Evolutionary conservation across 2,113 vertebrate genomes (phyloP).

Genomic region (Anser brachyrhynchus): DNA sequence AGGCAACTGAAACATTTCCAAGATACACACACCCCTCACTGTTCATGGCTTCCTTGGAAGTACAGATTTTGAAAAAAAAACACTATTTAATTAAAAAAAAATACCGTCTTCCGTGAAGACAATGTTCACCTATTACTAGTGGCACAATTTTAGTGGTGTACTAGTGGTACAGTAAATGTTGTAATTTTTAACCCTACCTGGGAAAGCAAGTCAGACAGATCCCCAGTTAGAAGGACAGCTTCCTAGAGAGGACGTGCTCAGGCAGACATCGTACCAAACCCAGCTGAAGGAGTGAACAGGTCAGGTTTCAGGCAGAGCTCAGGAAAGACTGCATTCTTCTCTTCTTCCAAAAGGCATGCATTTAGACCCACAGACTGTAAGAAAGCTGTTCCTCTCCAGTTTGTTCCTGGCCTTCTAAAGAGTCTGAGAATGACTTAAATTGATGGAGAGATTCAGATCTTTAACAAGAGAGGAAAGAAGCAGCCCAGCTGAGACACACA

Average conservation of each 20-base stretch:
- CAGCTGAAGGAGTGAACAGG: background rate
- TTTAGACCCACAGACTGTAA: background rate
- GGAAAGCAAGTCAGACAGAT: background rate
- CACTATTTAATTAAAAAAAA: background rate
- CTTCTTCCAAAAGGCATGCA: background rate
- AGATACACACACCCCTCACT: background rate
- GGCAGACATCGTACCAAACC: background rate
- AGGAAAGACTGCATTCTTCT: background rate
- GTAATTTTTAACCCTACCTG: background rate
- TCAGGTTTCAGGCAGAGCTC: background rate
- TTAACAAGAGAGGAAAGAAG: background rate
- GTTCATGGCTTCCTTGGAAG: background rate
- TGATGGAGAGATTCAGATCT: background rate
- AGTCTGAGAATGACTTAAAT: background rate
- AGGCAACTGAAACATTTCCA: background rate
- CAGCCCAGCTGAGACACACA: background rate
- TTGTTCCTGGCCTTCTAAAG: background rate
- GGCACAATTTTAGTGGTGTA: background rate
- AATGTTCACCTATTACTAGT: background rate
- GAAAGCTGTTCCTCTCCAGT: background rate
- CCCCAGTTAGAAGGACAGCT: fast-evolving
- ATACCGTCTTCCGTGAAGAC: background rate
- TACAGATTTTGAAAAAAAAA: background rate
- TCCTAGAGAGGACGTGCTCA: background rate
- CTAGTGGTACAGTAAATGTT: background rate